Conservation (phyloP, 2,113 vertebrate species). For the Struthidea cinerea region DNA sequence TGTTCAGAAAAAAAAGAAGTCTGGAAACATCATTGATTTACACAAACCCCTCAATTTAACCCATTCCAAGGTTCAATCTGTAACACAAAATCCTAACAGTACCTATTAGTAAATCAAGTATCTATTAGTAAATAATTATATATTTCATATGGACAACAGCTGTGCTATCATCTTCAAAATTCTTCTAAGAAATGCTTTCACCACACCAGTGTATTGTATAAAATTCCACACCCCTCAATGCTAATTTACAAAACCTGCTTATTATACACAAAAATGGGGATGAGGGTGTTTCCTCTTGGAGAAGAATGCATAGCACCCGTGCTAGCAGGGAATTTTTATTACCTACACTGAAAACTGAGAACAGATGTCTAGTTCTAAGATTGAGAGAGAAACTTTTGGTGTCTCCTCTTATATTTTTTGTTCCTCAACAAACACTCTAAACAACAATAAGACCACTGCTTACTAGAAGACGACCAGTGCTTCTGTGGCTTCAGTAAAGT, state of each 20-base stretch:
- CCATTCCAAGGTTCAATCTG: not conserved
- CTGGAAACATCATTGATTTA: not conserved
- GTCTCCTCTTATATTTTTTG: not conserved
- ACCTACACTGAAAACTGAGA: not conserved
- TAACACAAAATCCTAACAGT: not conserved
- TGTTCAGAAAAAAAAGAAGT: not conserved
- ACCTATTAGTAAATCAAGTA: not conserved
- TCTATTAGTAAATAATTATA: not conserved
- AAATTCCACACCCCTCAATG: not conserved
- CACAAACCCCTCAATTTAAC: rapidly evolving
- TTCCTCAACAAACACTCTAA: not conserved
- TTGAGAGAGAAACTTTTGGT: not conserved
- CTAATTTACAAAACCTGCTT: not conserved
- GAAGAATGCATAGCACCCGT: not conserved
- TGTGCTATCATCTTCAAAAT: not conserved
- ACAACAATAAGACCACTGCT: not conserved
- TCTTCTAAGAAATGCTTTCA: not conserved
- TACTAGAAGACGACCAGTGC: not conserved
- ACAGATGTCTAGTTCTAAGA: not conserved
- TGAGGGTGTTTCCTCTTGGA: not conserved
- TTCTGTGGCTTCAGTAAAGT: not conserved
- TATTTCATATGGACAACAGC: not conserved
- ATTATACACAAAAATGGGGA: not conserved
- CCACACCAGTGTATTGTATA: not conserved
- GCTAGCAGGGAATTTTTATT: not conserved